Conservation (phyloP, 2,113 vertebrate genomes). For the Lutjanus erythropterus region DNA sequence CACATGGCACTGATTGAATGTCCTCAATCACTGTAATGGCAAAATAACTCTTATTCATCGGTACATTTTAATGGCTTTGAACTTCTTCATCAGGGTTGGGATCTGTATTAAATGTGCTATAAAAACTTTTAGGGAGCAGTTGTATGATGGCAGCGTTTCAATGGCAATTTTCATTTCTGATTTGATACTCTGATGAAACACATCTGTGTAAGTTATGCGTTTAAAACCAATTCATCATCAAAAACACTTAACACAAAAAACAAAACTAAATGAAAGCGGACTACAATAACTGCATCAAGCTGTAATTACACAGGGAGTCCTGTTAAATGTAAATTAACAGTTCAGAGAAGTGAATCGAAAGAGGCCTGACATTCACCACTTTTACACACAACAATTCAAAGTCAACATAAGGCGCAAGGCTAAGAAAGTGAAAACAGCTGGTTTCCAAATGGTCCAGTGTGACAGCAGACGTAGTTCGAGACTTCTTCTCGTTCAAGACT, state of each 20-base stretch:
- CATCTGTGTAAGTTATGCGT: background rate
- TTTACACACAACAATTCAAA: slow-evolving; percentile 33
- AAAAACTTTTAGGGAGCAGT: background rate
- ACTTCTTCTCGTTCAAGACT: background rate
- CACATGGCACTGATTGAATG: background rate
- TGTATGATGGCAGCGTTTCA: background rate
- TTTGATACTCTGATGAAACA: background rate
- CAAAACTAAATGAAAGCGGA: background rate
- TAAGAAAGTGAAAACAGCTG: slow-evolving; percentile 38
- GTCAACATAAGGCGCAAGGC: slow-evolving; percentile 20
- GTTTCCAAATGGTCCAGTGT: slow-evolving; percentile 24
- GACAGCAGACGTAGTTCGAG: background rate
- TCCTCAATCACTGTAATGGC: background rate
- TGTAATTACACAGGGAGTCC: background rate
- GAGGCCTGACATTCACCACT: slow-evolving; percentile 17
- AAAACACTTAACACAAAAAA: background rate
- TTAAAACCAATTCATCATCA: background rate
- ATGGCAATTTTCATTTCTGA: background rate
- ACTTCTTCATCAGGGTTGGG: background rate
- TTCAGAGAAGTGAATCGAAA: slow-evolving; percentile 27
- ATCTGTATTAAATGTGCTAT: background rate
- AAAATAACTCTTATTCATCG: background rate
- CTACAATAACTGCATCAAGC: background rate
- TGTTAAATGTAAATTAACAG: slow-evolving; percentile 3
- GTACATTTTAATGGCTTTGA: background rate